phyloP scores from a whole-genome alignment of 2,113 vertebrate genomes.

The Pandion haliaetus region DNA sequence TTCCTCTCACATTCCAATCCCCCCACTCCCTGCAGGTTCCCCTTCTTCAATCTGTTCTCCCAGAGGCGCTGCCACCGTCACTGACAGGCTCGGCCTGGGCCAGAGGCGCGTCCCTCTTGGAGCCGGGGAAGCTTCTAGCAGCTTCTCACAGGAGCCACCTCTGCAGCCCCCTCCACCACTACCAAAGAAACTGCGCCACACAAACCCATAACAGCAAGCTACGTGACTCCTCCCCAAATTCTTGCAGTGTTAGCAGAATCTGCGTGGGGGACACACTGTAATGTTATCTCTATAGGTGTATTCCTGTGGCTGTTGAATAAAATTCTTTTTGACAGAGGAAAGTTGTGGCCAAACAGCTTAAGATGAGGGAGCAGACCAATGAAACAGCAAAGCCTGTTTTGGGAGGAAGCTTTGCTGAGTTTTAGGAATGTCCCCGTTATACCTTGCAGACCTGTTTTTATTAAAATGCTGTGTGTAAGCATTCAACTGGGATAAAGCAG shows the following conservation, averaged over 20 bases:
- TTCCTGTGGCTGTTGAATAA: neutral
- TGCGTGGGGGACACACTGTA: neutral
- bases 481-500: neutral
- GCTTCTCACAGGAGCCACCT: too few species aligned
- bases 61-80: too few species aligned
- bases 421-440: neutral
- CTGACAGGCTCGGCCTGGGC: too few species aligned
- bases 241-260: neutral
- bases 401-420: neutral
- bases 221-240: neutral
- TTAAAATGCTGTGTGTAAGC: neutral
- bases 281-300: neutral
- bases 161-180: too few species aligned
- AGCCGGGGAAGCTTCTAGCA: too few species aligned
- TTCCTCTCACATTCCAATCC: too few species aligned
- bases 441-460: neutral
- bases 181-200: too few species aligned
- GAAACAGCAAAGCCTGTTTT: neutral
- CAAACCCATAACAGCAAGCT: too few species aligned
- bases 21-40: too few species aligned
- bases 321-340: neutral
- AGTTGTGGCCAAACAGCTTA: neutral
- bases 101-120: too few species aligned
- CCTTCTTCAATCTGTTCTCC: too few species aligned
- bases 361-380: neutral